Percentiles rank a stretch among this genome's conserved stretches.
These are phyloP conservation scores for Excalfactoria chinensis DNA, from an alignment of 2,113 vertebrate species.

Conservation along the genomic window DNA sequence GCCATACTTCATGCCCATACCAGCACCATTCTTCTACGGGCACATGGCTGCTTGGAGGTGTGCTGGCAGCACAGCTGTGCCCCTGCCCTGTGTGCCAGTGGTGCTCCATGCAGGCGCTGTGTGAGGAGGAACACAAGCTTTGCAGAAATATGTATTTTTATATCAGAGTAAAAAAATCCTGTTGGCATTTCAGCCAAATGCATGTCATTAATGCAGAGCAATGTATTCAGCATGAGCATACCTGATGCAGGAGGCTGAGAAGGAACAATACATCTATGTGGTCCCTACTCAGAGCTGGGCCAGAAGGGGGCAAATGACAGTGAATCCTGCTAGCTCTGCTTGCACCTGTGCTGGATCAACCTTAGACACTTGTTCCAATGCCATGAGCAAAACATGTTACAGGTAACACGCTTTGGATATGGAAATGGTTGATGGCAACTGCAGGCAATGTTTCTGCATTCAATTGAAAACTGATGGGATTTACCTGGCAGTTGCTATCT, in stretches of 20 bases:
- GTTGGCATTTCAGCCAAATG: conserved; percentile 36
- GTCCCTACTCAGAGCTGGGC: neutral
- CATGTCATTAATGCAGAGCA: conserved; percentile 22
- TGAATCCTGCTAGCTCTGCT: neutral
- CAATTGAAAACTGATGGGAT: neutral
- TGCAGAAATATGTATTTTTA: conserved; percentile 31
- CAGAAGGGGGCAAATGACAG: neutral
- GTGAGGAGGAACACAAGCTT: neutral
- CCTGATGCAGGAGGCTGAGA: neutral
- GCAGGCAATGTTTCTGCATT: neutral
- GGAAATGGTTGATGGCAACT: neutral
- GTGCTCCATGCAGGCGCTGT: no score
- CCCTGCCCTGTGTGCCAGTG: neutral
- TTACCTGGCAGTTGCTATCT: neutral
- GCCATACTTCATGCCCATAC: neutral
- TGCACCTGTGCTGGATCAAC: neutral
- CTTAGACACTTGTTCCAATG: neutral
- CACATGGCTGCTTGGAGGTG: fast-evolving
- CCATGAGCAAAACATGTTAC: neutral
- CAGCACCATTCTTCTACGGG: neutral
- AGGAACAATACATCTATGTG: neutral
- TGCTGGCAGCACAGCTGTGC: neutral
- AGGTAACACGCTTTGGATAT: neutral
- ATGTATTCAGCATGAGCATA: neutral
- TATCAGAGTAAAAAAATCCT: conserved; percentile 14